Evolutionary conservation across 2,113 vertebrate species (phyloP), one percentile per base, ranked within the genome.

Genomic region (Phainopepla nitens): DNA sequence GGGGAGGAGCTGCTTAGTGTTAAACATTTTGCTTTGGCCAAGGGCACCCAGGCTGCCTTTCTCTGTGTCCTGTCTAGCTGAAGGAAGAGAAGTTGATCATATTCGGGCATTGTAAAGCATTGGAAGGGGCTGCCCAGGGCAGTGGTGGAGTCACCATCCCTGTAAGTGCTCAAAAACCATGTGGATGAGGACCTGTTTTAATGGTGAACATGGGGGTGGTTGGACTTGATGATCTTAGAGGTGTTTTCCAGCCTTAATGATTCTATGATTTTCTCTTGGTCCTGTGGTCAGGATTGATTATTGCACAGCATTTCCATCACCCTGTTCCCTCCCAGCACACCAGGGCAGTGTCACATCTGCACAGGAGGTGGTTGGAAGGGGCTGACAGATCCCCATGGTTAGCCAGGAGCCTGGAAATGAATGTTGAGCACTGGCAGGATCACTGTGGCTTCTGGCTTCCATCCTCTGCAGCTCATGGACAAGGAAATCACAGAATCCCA

Each of bases 351-450:
- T 42, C 21, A 7, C 36, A 10, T 2, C 5, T 5, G 28, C 62
- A 10, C 31, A 36, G 54, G 64, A n/a, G 54, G 20, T 5, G 60
- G 41, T 11, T 1, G 21, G 76, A 15, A 42, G 84, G 87, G n/a
- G 13, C 60, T 83, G 9, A 23, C 0, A 5, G 50, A 17, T 45
- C 49, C 62, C 31, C 14, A 3, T 47, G 2, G 0, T 35, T 68
- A 50, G 12, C 1, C 1, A 18, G 29, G 79, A 69, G 53, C 39
- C 53, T 54, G 42, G 3, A 13, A 66, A 27, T 21, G 56, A 41
- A 4, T 4, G 7, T 24, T 54, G 8, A 51, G 49, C 25, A 12
- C 57, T 24, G 53, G 24, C 39, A 18, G 58, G 6, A 15, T 69
- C 62, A 3, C 44, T 13, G 12, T 29, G 5, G 24, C 8, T 17